Conservation (phyloP, 1,140 invertebrate genomes). For the Agrypnia vestita region DNA sequence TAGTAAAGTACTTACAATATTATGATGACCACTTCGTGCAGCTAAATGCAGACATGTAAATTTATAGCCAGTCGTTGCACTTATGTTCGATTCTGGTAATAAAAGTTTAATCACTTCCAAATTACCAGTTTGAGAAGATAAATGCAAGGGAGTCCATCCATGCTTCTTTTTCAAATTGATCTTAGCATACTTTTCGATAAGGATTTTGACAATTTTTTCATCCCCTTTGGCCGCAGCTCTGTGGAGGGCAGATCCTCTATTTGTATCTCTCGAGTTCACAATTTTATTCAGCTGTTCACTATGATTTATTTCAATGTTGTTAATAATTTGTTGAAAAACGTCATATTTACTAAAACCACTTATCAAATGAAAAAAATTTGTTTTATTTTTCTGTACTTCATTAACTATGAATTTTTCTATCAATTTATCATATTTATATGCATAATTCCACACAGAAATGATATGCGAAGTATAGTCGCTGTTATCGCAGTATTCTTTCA, state of each 20-base stretch:
- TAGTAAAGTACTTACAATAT: neutral
- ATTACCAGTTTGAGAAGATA: neutral
- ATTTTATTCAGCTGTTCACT: neutral
- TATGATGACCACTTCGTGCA: neutral
- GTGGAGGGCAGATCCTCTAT: neutral
- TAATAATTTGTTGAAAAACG: neutral
- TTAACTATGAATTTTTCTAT: neutral
- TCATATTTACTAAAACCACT: neutral
- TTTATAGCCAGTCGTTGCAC: neutral
- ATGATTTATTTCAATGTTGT: neutral
- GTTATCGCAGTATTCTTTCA: neutral
- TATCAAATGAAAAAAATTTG: slow-evolving; percentile 8
- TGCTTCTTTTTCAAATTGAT: neutral
- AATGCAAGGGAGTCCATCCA: neutral
- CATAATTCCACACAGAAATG: slow-evolving; percentile 6
- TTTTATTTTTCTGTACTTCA: neutral
- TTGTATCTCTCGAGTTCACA: neutral
- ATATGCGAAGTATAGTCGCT: neutral
- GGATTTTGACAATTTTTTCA: neutral
- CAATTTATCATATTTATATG: neutral
- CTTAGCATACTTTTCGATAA: neutral
- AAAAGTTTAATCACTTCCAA: neutral
- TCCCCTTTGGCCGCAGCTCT: neutral
- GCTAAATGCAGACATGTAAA: slow-evolving; percentile 3
- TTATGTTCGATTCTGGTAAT: neutral